These are phyloP conservation scores for Mesopsocus fuscifrons DNA, from an alignment of 2,888 invertebrate genomes.

Conservation along the genomic window DNA sequence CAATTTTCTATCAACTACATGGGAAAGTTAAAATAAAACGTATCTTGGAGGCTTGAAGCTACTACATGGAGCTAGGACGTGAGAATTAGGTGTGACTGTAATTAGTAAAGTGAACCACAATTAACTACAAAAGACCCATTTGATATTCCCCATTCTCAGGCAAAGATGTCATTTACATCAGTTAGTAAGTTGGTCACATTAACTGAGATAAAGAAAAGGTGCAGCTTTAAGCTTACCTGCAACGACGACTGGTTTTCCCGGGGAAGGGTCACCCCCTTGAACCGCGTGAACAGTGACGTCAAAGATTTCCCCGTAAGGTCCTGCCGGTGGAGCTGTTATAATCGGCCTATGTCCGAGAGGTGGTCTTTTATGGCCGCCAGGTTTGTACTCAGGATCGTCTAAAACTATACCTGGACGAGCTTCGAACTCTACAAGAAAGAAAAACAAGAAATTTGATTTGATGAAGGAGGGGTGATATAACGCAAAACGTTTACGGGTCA, in stretches of 20 bases:
- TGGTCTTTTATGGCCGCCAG: constrained; percentile 30
- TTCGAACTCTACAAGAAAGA: constrained; percentile 30
- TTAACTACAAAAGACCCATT: too few species aligned
- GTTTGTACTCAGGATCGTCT: constrained; percentile 65
- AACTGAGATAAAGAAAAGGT: too few species aligned
- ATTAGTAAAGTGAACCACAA: too few species aligned
- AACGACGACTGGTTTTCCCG: constrained; percentile 31
- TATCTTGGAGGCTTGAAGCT: too few species aligned
- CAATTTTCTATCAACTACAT: too few species aligned
- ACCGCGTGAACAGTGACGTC: constrained; percentile 77
- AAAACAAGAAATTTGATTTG: constrained; percentile 4
- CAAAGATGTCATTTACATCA: too few species aligned
- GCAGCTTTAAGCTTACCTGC: constrained; percentile 32
- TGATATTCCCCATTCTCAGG: too few species aligned
- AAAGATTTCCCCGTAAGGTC: constrained; percentile 56
- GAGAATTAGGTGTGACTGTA: too few species aligned
- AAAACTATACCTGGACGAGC: constrained; percentile 72
- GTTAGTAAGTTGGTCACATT: too few species aligned
- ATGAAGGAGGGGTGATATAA: too few species aligned
- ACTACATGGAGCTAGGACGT: too few species aligned
- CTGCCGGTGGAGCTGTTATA: constrained; percentile 23
- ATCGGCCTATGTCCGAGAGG: constrained; percentile 21
- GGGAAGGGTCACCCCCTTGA: constrained; percentile 43
- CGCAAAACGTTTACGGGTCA: constrained; percentile 1
- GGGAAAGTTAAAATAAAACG: too few species aligned